A percentile compares a stretch with the other conserved stretches of the same genome.
Conservation (phyloP, 1,140 invertebrate species). For the Bombus waltoni region DNA sequence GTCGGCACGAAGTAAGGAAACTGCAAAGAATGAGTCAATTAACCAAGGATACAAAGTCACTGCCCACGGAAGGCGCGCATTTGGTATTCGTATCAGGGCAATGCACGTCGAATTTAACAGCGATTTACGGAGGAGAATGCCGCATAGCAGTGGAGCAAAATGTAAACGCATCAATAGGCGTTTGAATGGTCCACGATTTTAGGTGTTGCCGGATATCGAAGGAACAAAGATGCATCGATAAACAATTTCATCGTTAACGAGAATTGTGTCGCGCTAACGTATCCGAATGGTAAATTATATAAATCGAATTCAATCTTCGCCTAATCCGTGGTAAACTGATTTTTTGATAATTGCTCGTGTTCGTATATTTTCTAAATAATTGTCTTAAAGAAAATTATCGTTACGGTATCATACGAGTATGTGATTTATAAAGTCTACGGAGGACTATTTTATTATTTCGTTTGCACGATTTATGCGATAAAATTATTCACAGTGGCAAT, state of each 20-base stretch:
- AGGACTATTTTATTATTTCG: no score
- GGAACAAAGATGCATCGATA: neutral
- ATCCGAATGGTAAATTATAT: neutral
- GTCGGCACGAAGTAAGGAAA: neutral
- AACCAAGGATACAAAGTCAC: constrained; percentile 20
- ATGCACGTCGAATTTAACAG: constrained; percentile 34
- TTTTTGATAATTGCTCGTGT: no score
- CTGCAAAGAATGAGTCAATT: constrained; percentile 8
- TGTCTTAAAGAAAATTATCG: no score
- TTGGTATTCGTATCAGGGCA: constrained; percentile 43
- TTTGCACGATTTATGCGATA: no score
- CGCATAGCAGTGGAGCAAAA: constrained; percentile 35
- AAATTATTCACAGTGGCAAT: no score
- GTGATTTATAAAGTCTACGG: no score
- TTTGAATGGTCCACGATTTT: neutral
- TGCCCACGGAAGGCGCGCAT: constrained; percentile 17
- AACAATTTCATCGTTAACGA: neutral
- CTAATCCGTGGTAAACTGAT: no score
- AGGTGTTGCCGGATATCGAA: neutral
- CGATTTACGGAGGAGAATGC: constrained; percentile 37
- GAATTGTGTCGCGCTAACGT: neutral
- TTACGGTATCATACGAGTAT: no score
- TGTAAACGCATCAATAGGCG: constrained; percentile 38
- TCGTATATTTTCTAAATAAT: no score
- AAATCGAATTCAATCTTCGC: neutral